Percentiles rank a stretch among this genome's conserved stretches.
These are phyloP conservation scores for Psophia crepitans DNA, from an alignment of 2,113 vertebrate genomes.

Conservation along the genomic window DNA sequence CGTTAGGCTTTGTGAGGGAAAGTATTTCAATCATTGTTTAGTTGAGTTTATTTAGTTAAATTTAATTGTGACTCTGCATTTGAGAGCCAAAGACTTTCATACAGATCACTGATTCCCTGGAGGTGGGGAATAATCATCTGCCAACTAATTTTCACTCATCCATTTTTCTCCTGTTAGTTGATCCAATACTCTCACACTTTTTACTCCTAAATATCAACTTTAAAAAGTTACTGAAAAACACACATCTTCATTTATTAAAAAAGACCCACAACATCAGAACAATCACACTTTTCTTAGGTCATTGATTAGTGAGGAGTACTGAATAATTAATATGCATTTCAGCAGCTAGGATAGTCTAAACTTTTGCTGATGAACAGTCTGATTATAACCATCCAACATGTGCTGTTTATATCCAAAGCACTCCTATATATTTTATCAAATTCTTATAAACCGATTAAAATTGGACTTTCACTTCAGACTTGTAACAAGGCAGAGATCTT, in stretches of 20 bases:
- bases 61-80: not conserved
- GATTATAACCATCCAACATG: not conserved
- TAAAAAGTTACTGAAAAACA: not conserved
- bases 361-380: not conserved
- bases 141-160: not conserved
- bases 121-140: not conserved
- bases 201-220: not conserved
- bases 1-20: not conserved
- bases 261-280: not conserved
- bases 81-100: not conserved
- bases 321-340: not conserved
- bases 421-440: not conserved
- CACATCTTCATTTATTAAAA: not conserved
- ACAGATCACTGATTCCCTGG: not conserved
- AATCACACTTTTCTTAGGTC: not conserved
- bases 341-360: not conserved
- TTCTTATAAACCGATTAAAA: not conserved
- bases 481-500: not conserved
- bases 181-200: not conserved
- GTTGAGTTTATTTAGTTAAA: not conserved
- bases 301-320: not conserved
- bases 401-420: not conserved
- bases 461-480: not conserved
- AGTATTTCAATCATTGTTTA: not conserved
- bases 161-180: not conserved